Evolutionary conservation across 2,113 vertebrate species (phyloP).

Genomic region (Arizona elegans): DNA sequence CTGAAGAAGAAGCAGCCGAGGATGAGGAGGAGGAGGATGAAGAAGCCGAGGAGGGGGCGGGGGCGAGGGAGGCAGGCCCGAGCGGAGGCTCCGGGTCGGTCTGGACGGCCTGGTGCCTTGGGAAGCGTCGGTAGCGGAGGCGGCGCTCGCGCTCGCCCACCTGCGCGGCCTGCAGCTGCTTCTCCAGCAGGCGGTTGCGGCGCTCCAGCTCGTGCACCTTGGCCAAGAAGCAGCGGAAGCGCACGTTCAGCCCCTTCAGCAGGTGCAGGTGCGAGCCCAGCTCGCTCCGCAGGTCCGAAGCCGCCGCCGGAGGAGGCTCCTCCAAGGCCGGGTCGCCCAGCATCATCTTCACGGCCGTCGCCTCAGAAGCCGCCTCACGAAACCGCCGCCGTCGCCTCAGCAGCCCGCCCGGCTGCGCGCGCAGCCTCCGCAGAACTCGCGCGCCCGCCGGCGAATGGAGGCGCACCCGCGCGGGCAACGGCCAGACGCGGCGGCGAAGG

Average conservation of each 20-base stretch:
- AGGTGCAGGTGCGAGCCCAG: slow-evolving; percentile 94
- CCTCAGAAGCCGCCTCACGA: slow-evolving; percentile 28
- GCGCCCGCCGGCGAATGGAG: background rate
- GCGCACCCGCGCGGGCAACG: background rate
- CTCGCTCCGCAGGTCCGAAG: slow-evolving; percentile 92
- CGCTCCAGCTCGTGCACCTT: slow-evolving; percentile 95
- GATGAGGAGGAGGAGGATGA: slow-evolving; percentile 5
- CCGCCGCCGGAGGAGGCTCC: slow-evolving; percentile 46
- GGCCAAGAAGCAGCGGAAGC: slow-evolving; percentile 94
- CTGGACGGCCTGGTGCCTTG: slow-evolving; percentile 83
- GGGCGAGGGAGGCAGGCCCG: slow-evolving; percentile 42
- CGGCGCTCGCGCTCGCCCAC: slow-evolving; percentile 60
- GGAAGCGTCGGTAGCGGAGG: slow-evolving; percentile 59
- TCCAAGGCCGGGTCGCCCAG: slow-evolving; percentile 66
- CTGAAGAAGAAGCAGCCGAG: too few relatives aligned
- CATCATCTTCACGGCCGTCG: slow-evolving; percentile 49
- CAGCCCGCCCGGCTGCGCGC: slow-evolving; percentile 18
- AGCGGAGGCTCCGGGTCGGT: slow-evolving; percentile 78
- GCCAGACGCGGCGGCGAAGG: slow-evolving; percentile 3
- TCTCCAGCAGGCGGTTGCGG: slow-evolving; percentile 90
- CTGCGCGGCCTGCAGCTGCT: slow-evolving; percentile 87
- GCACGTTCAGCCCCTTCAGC: slow-evolving; percentile 91
- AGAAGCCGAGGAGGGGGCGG: slow-evolving; percentile 36
- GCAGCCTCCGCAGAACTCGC: slow-evolving; percentile 8
- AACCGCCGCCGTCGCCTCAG: background rate